These are phyloP conservation scores for Macaca mulatta DNA, from an alignment of 2,113 vertebrate genomes.

Conservation along the genomic window DNA sequence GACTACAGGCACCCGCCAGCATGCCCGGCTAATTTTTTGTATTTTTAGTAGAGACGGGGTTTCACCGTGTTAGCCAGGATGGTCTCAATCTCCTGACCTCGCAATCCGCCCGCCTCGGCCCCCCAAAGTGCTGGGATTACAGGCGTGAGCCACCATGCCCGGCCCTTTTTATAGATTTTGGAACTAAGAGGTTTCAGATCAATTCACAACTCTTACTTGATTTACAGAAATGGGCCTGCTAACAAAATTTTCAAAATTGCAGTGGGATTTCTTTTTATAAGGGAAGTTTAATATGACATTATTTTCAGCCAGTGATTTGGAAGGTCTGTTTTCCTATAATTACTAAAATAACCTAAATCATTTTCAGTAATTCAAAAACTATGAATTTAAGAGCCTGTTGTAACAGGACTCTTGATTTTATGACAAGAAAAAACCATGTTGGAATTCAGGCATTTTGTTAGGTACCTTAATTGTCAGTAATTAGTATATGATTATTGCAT, in stretches of 20 bases:
- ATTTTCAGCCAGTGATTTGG: constrained; percentile 65
- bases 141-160: too few relatives aligned
- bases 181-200: constrained; percentile 43
- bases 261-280: constrained; percentile 55
- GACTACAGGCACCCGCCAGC: too few relatives aligned
- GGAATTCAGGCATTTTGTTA: constrained; percentile 76
- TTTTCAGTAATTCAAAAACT: constrained; percentile 61
- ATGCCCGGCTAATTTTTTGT: too few relatives aligned
- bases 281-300: constrained; percentile 45
- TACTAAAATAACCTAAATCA: constrained; percentile 71
- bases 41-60: too few relatives aligned
- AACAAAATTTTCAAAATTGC: constrained; percentile 55
- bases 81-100: too few relatives aligned
- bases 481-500: constrained; percentile 66
- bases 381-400: constrained; percentile 68
- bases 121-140: too few relatives aligned
- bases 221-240: constrained; percentile 49
- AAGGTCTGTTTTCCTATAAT: constrained; percentile 71
- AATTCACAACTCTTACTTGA: background rate
- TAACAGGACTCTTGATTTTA: constrained; percentile 65
- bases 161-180: background rate
- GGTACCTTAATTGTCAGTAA: constrained; percentile 69
- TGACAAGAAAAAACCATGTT: constrained; percentile 68
- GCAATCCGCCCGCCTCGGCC: too few relatives aligned
- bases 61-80: too few relatives aligned